These are phyloP conservation scores for Scomber scombrus DNA, from an alignment of 2,113 vertebrate genomes.

Conservation along the genomic window DNA sequence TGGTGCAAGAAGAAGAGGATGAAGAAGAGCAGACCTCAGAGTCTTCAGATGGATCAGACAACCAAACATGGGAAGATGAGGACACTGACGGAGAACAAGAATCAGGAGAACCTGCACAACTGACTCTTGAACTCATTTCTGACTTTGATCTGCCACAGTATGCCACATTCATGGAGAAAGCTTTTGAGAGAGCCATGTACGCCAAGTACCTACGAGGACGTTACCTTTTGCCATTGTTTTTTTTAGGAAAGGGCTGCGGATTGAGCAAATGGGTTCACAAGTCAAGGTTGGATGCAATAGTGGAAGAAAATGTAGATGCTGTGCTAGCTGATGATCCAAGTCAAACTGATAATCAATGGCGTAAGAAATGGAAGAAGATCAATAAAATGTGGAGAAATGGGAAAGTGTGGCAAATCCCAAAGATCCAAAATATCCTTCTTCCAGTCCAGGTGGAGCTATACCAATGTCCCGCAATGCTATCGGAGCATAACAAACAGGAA, in stretches of 20 bases:
- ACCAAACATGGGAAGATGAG: background rate
- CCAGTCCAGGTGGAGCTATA: background rate
- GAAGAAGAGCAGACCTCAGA: background rate
- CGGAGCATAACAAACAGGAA: background rate
- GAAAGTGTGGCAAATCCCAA: conserved; percentile 33
- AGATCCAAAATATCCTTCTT: conserved; percentile 38
- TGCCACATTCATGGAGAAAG: conserved; percentile 5
- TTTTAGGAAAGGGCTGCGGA: conserved; percentile 55
- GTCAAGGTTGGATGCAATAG: conserved; percentile 31
- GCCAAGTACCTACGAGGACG: conserved; percentile 47
- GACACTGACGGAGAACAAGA: background rate
- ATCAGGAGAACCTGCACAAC: background rate
- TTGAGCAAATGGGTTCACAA: conserved; percentile 64
- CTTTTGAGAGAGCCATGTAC: conserved; percentile 9
- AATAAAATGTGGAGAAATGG: conserved; percentile 22
- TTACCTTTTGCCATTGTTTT: conserved; percentile 68
- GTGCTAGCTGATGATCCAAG: fast-evolving
- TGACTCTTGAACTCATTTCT: background rate
- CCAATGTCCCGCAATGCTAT: fast-evolving
- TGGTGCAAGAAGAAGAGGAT: background rate
- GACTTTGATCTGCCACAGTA: background rate
- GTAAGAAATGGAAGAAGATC: background rate
- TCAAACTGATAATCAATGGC: too few relatives aligned
- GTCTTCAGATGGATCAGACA: background rate
- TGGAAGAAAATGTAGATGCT: background rate